phyloP scores from a whole-genome alignment of 2,797 vertebrate species.

The Fistularia tabacaria region DNA sequence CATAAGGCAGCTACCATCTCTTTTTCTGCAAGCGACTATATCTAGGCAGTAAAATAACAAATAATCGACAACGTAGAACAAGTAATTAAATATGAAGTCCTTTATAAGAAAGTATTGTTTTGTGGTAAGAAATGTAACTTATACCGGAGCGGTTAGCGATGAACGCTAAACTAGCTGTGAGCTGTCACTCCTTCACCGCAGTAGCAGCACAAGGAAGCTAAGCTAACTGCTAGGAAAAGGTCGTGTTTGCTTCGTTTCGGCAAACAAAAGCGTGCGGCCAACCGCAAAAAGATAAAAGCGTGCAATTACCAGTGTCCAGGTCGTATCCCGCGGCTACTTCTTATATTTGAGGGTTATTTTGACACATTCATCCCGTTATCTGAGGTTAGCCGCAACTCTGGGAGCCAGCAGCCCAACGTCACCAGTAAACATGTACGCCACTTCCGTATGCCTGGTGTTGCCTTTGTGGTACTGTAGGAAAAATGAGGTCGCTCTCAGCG shows the following conservation, averaged over 20 bases:
- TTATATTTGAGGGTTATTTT: conserved; percentile 18
- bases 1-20: too few relatives aligned
- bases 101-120: too few relatives aligned
- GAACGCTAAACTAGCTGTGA: conserved; percentile 30
- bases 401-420: conserved; percentile 50
- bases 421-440: conserved; percentile 66
- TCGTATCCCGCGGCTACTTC: conserved; percentile 9
- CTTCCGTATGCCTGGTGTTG: conserved; percentile 60
- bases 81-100: too few relatives aligned
- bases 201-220: conserved; percentile 46
- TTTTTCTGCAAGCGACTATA: too few relatives aligned
- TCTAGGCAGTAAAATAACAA: too few relatives aligned
- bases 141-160: conserved; percentile 12
- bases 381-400: conserved; percentile 43
- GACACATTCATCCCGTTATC: conserved; percentile 33
- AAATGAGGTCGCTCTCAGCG: background rate
- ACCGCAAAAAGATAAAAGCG: background rate
- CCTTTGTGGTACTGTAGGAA: conserved; percentile 10
- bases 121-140: conserved; percentile 1
- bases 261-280: background rate
- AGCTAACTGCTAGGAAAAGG: conserved; percentile 43
- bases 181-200: conserved; percentile 31
- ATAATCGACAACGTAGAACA: too few relatives aligned
- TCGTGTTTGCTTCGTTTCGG: conserved; percentile 23
- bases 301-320: conserved; percentile 37